A percentile compares a stretch with the other conserved stretches of the same genome.
Conservation (phyloP, 64 coral and sea anemone species). For the Stichodactyla mertensii region DNA sequence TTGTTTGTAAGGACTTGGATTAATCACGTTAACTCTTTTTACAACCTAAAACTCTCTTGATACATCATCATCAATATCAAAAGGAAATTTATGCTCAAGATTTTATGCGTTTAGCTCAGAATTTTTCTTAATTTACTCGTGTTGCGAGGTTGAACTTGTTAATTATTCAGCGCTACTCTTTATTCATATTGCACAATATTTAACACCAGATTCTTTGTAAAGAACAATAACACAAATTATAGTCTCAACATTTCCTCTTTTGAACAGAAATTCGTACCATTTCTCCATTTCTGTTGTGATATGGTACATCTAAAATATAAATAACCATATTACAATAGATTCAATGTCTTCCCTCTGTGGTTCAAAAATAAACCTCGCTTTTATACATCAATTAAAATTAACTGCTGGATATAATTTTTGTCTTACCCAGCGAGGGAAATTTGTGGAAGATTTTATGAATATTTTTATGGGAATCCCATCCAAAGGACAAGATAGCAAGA, state of each 20-base stretch:
- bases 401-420: no score
- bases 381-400: no score
- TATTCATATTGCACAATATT: slow-evolving; percentile 4
- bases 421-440: no score
- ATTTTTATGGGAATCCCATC: no score
- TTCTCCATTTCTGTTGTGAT: no score
- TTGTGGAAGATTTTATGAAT: no score
- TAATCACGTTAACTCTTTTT: not conserved
- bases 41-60: not conserved
- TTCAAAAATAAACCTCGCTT: no score
- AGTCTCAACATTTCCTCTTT: not conserved
- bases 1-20: not conserved
- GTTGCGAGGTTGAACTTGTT: not conserved
- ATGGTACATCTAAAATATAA: no score
- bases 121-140: not conserved
- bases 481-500: no score
- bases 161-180: not conserved
- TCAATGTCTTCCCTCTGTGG: no score
- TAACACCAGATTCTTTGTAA: not conserved
- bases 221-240: not conserved
- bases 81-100: not conserved
- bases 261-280: no score
- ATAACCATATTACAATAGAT: no score
- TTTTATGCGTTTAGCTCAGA: not conserved
- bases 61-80: not conserved